A percentile compares a stretch with the other conserved stretches of the same genome.
Evolutionary conservation across 2,797 vertebrate genomes (phyloP).

Genomic region (Orientallactaga sibirica): DNA sequence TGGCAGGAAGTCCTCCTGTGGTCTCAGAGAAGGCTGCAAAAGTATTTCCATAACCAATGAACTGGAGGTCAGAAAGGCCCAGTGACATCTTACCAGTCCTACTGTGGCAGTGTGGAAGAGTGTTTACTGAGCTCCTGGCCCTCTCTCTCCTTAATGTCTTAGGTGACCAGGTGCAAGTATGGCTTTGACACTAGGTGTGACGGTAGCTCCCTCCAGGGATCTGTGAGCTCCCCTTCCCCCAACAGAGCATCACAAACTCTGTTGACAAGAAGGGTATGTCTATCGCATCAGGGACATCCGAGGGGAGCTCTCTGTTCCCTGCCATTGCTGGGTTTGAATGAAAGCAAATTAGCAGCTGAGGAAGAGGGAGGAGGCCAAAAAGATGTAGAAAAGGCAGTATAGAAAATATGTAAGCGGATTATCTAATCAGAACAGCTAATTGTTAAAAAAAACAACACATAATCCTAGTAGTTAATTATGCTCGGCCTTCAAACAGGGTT

Average conservation of each 20-base stretch:
- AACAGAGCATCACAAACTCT: not conserved
- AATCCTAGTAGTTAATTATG: conserved; percentile 3
- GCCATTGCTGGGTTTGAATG: not conserved
- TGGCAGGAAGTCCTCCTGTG: not conserved
- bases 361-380: conserved; percentile 28
- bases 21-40: not conserved
- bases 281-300: not conserved
- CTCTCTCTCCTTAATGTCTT: too few species aligned
- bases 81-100: not conserved
- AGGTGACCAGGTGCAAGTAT: not conserved
- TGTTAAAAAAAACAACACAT: conserved; percentile 42
- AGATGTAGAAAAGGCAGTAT: not conserved
- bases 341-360: not conserved
- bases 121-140: not conserved
- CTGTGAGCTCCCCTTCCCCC: not conserved
- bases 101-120: not conserved
- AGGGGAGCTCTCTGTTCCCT: not conserved
- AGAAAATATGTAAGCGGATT: not conserved
- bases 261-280: not conserved
- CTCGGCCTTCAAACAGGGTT: conserved; percentile 61
- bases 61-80: not conserved
- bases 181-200: too few species aligned
- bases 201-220: not conserved
- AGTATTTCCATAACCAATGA: not conserved
- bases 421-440: conserved; percentile 53